Conservation (phyloP, 2,113 vertebrate genomes). For the Mionectes macconnelli region DNA sequence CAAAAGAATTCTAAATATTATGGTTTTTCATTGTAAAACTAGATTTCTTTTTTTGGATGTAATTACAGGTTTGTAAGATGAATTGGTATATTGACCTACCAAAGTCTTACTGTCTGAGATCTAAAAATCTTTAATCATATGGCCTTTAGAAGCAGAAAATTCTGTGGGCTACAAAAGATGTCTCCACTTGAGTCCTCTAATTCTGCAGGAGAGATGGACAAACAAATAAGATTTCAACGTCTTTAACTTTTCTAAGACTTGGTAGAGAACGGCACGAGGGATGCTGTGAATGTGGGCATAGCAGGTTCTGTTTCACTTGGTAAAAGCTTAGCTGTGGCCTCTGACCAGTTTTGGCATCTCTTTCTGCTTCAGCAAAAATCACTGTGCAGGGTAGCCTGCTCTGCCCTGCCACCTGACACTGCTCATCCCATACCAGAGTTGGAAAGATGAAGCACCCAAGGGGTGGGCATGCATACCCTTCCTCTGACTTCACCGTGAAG, state of each 20-base stretch:
- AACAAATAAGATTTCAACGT: not conserved
- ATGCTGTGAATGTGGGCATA: fast-evolving
- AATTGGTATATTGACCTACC: not conserved
- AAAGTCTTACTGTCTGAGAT: not conserved
- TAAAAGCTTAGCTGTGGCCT: not conserved
- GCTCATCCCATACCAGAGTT: not conserved
- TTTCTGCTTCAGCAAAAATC: not conserved
- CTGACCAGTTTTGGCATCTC: not conserved
- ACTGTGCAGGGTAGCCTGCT: not conserved
- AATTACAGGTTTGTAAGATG: not conserved
- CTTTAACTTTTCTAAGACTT: not conserved
- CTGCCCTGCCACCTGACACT: not conserved
- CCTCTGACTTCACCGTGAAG: not conserved
- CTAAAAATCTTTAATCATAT: not conserved
- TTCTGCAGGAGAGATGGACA: not conserved
- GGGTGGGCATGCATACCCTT: not conserved
- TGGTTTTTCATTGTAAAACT: not conserved
- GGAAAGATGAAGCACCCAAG: not conserved
- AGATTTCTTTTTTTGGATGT: conserved; percentile 2
- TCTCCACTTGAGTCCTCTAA: not conserved
- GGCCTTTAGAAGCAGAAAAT: not conserved
- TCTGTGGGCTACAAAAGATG: not conserved
- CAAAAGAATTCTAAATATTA: not conserved
- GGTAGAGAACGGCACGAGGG: not conserved
- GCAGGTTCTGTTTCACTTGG: no score